Evolutionary conservation across 1,140 invertebrate genomes (phyloP), one percentile per base, ranked within the genome.

Genomic region (Drosophila tropicalis): DNA sequence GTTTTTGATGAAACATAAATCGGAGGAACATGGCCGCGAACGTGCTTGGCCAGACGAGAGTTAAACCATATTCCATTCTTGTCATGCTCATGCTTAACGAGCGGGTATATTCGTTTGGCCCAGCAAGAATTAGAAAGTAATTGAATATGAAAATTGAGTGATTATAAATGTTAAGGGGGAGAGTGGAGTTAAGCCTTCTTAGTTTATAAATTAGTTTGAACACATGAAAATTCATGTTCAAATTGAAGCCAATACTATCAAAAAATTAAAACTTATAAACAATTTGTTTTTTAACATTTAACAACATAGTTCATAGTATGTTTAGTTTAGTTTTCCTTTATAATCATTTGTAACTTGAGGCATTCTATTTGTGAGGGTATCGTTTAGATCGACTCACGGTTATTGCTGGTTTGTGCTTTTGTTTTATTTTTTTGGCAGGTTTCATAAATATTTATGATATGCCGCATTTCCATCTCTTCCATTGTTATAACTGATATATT

Each of bases 401-500:
- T 17, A 1, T 36, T 19, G 9, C 7, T 58, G 44, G 44, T 19
- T 51, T 51, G 3, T 22, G 17, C 32, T 36, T 58, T 58, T 58
- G 56, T 58, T 58, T 58, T 57, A 34, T 57, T 41, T 73, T 73
- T 79, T 79, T 75, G 74, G 74, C 66, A 70, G 67, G 47, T 77
- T 84, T 72, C 84, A 87, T 87, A 87, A 87, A 87, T 87, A 89
- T 87, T 87, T 87, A 87, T 87, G 84, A 80, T 72, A 72, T 63
- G 67, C 67, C 57, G 36, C 32, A 47, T 15, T 13, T 36, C 32
- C 76, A 66, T 61, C 71, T 66, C 40, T 25, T 66, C 29, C 62
- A 65, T 69, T 65, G 64, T 67, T 83, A 57, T 76, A 79, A 76
- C 65, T 72, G 64, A 83, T 68, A 69, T 69, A 39, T 13, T 68